A percentile compares a stretch with the other conserved stretches of the same genome.
Evolutionary conservation across 92 coral and sea anemone species (phyloP).

Genomic region (Palythoa heliodiscus): DNA sequence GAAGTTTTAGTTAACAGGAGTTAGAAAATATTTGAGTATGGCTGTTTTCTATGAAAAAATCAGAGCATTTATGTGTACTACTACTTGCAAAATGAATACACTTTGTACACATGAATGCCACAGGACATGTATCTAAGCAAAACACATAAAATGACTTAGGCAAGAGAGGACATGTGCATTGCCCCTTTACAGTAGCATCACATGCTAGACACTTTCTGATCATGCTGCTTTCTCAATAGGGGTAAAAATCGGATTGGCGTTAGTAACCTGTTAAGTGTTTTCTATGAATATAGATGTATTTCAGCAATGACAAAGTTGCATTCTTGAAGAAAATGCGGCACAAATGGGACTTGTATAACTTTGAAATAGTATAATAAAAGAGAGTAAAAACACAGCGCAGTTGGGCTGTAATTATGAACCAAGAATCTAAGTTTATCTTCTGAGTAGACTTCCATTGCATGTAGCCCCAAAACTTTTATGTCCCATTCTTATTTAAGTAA

Average conservation of each 20-base stretch:
- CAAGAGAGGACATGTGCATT: neutral
- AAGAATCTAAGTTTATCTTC: constrained; percentile 33
- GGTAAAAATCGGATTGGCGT: constrained; percentile 19
- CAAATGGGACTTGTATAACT: neutral
- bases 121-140: constrained; percentile 19
- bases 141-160: constrained; percentile 5
- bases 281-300: constrained; percentile 12
- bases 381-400: constrained; percentile 29
- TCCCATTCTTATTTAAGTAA: neutral
- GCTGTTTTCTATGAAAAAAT: constrained; percentile 21
- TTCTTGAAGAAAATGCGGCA: constrained; percentile 7
- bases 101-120: neutral
- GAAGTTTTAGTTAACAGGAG: neutral
- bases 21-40: neutral
- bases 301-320: constrained; percentile 6
- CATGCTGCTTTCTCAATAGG: constrained; percentile 4
- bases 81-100: neutral
- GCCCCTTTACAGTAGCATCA: constrained; percentile 7
- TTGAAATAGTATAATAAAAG: constrained; percentile 12
- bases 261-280: neutral
- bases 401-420: constrained; percentile 22
- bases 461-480: neutral
- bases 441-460: neutral
- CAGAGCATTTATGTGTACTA: neutral
- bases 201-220: constrained; percentile 8